Evolutionary conservation across 2,888 invertebrate genomes (phyloP), one percentile per base, ranked within the genome.

Genomic region (Leptinotarsa rubiginosa): DNA sequence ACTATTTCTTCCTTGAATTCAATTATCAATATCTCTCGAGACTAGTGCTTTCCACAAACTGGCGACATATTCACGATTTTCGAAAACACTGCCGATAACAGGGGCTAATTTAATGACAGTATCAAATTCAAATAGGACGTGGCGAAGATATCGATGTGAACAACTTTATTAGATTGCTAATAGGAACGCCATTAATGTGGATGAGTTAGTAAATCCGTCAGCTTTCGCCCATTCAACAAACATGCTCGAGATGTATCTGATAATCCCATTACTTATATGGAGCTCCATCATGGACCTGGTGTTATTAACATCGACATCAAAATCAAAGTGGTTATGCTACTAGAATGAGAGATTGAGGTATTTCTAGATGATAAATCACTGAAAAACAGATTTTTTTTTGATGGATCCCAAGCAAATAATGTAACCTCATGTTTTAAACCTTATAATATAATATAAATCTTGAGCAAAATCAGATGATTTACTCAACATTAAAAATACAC

Each of bases 121-220:
- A n/a, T 41, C 31, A 62, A 62, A n/a, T 62, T 31, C 25, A 12
- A 62, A 41, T 62, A 31, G 15, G 31, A 62, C 62, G 16, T 16
- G n/a, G 31, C n/a, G 15, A n/a, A 25, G 10, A 31, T 4, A 62
- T 62, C 5, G 31, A 62, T 62, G 62, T 62, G 16, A 16, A 15
- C 31, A 31, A n/a, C 18, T 62, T 62, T 62, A 62, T 62, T n/a
- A 41, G 31, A 62, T 62, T 62, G 31, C 25, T 62, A 25, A 41
- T 20, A 62, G 62, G 31, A 25, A 62, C 31, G 12, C 41, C n/a
- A 62, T 62, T 62, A 62, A 62, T 62, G 62, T 62, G 41, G 62
- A 62, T 62, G 62, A 31, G 62, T 62, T 62, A 62, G 62, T 62
- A 62, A 62, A 62, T 62, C 62, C 62, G 62, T 25, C 25, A 41